These are phyloP conservation scores for Acanthis flammea DNA, from an alignment of 2,797 vertebrate genomes.

Conservation along the genomic window DNA sequence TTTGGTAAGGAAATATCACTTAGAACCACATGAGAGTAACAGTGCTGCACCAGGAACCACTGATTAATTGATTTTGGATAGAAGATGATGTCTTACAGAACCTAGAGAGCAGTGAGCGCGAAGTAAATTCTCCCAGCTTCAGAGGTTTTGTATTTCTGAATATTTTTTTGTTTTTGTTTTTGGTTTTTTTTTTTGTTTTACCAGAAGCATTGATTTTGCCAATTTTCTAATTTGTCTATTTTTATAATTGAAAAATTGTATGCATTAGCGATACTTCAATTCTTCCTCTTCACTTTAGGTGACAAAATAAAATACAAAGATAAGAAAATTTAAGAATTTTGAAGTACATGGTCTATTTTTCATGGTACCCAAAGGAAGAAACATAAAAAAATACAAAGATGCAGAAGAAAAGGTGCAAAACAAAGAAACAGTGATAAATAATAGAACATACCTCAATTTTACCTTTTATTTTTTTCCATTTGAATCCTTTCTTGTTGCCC, in stretches of 20 bases:
- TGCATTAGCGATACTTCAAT: not conserved
- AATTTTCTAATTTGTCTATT: not conserved
- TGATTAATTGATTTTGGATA: not conserved
- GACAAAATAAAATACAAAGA: not conserved
- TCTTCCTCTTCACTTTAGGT: not conserved
- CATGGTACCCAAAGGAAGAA: not conserved
- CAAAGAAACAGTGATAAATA: not conserved
- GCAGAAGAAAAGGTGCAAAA: not conserved
- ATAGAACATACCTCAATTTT: not conserved
- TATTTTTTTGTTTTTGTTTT: not conserved
- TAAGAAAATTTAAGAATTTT: not conserved
- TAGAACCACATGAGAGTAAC: not conserved
- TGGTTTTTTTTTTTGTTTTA: not conserved
- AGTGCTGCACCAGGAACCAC: not conserved
- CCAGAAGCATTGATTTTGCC: not conserved
- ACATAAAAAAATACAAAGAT: not conserved
- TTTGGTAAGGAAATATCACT: not conserved
- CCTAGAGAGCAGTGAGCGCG: not conserved
- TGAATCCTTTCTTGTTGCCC: not conserved
- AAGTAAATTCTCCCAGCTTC: not conserved
- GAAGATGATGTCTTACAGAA: not conserved
- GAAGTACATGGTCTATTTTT: not conserved
- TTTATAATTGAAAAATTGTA: not conserved
- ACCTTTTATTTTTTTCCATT: not conserved
- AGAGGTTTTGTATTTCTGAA: not conserved